phyloP scores from a whole-genome alignment of 2,797 vertebrate species.

The Oryzias dopingdopingensis region DNA sequence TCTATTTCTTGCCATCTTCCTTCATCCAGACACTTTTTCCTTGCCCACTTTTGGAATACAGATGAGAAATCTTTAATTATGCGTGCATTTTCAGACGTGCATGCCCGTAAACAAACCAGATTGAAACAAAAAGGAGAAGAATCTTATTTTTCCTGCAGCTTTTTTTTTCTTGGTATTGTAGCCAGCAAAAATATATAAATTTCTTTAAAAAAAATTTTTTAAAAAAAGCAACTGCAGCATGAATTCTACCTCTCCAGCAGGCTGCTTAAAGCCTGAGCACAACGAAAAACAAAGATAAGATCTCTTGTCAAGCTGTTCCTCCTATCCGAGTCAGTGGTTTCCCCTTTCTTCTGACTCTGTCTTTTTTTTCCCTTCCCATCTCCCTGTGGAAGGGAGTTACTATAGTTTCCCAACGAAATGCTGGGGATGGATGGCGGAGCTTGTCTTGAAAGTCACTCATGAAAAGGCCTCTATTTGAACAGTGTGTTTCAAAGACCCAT shows the following conservation, averaged over 20 bases:
- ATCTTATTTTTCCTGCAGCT: slow-evolving; percentile 1
- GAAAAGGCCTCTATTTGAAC: slow-evolving; percentile 51
- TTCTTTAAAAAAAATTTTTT: background rate
- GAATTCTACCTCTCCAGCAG: slow-evolving; percentile 54
- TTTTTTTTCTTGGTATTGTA: slow-evolving; percentile 41
- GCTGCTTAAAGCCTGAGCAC: slow-evolving; percentile 52
- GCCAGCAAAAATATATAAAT: slow-evolving; percentile 4
- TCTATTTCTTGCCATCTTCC: slow-evolving; percentile 18
- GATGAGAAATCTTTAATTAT: slow-evolving; percentile 35
- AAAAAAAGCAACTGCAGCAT: slow-evolving; percentile 32
- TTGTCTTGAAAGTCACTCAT: slow-evolving; percentile 43
- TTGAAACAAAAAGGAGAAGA: slow-evolving; percentile 45
- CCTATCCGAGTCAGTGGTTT: slow-evolving; percentile 30
- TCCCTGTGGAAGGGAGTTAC: slow-evolving; percentile 33
- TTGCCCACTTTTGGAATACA: slow-evolving; percentile 52
- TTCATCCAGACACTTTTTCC: slow-evolving; percentile 16
- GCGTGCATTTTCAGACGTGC: background rate
- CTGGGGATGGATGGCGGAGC: slow-evolving; percentile 33
- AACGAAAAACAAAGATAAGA: slow-evolving; percentile 58
- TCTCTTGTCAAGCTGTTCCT: slow-evolving; percentile 59
- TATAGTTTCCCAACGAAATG: slow-evolving; percentile 58
- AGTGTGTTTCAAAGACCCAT: slow-evolving; percentile 31
- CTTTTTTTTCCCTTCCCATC: slow-evolving; percentile 16
- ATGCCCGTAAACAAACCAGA: slow-evolving; percentile 27
- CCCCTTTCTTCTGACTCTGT: slow-evolving; percentile 40